A percentile compares a stretch with the other conserved stretches of the same genome.
Evolutionary conservation across 2,113 vertebrate genomes (phyloP).

Genomic region (Rhineura floridana): DNA sequence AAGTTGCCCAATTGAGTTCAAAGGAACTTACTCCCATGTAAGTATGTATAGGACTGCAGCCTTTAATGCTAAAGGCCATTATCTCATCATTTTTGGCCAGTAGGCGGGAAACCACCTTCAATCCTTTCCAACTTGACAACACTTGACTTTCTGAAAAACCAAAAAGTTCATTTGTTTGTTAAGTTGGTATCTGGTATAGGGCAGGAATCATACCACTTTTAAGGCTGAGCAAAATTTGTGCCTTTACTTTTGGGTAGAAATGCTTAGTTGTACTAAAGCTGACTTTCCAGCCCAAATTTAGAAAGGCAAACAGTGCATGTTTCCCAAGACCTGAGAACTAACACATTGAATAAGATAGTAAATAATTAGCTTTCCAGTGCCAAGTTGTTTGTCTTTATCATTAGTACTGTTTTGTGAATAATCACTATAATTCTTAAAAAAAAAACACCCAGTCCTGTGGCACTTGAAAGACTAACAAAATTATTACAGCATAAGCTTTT

Average conservation of each 20-base stretch:
- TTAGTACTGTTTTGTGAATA: background rate
- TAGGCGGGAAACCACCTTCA: background rate
- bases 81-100: background rate
- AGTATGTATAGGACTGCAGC: background rate
- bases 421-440: background rate
- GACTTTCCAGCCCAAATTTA: background rate
- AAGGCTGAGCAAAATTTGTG: background rate
- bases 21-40: background rate
- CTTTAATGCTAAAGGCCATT: background rate
- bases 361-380: background rate
- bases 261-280: background rate
- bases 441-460: too few relatives aligned
- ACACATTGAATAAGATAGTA: too few relatives aligned
- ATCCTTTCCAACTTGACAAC: background rate
- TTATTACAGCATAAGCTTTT: too few relatives aligned
- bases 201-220: background rate
- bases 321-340: too few relatives aligned
- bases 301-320: too few relatives aligned
- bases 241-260: background rate
- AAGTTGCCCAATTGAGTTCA: background rate
- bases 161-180: background rate
- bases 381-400: background rate
- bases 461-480: too few relatives aligned
- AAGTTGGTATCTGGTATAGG: background rate
- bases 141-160: background rate